Conservation (phyloP, 2,113 vertebrate species). For the Motacilla tschutschensis region DNA sequence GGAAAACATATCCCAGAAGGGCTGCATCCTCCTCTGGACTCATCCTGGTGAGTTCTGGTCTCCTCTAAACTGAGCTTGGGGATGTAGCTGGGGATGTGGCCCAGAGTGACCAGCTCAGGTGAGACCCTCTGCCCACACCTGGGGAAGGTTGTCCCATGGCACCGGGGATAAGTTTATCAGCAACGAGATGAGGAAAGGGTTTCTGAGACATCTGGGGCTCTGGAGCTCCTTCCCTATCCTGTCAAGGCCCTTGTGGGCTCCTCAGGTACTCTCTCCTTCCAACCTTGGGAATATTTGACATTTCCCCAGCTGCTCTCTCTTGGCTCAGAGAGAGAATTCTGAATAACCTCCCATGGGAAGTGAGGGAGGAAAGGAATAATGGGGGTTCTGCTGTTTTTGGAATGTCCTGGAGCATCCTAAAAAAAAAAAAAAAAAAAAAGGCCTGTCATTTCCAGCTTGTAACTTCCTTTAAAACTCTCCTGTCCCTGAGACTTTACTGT, state of each 20-base stretch:
- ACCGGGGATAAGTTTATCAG: not conserved
- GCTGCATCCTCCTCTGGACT: not conserved
- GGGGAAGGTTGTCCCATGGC: accelerated
- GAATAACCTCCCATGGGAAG: conserved; percentile 10
- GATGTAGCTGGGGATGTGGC: not conserved
- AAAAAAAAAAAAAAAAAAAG: not conserved
- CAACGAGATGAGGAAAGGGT: not conserved
- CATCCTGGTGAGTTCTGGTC: not conserved
- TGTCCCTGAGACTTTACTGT: not conserved
- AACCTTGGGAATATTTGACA: not conserved
- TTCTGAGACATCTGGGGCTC: not conserved
- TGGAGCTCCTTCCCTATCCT: not conserved
- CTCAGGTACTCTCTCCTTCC: not conserved
- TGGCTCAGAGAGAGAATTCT: not conserved
- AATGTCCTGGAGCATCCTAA: not conserved
- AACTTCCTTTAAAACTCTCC: not conserved
- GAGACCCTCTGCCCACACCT: not conserved
- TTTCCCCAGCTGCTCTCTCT: not conserved
- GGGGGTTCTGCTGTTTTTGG: not conserved
- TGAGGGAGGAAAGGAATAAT: not conserved
- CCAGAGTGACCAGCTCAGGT: not conserved
- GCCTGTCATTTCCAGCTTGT: not conserved
- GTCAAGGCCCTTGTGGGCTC: not conserved
- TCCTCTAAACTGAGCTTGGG: not conserved
- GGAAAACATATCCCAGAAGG: not conserved